These are phyloP conservation scores for Halichoerus grypus DNA, from an alignment of 2,113 vertebrate species.

Conservation along the genomic window DNA sequence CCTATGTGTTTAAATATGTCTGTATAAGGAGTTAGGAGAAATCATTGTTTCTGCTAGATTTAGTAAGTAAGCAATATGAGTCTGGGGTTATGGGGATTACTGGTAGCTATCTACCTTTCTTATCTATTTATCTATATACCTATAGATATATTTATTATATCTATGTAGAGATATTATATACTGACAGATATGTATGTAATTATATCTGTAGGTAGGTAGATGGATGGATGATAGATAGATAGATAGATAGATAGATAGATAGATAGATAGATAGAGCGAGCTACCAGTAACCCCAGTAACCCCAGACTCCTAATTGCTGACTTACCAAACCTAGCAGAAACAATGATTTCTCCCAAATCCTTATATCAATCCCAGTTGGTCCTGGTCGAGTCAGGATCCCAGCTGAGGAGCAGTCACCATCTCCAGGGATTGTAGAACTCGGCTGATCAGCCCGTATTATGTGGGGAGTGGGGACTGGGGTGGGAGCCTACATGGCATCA, in stretches of 20 bases:
- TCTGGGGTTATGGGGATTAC: not conserved
- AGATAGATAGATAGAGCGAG: too few relatives aligned
- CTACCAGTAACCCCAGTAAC: not conserved
- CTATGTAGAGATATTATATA: not conserved
- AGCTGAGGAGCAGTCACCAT: not conserved
- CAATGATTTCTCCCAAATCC: not conserved
- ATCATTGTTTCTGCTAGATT: not conserved
- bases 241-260: not conserved
- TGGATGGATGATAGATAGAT: not conserved
- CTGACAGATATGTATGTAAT: not conserved
- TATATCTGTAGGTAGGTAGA: not conserved
- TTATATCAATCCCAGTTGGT: not conserved
- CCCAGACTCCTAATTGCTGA: not conserved
- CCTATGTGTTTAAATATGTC: not conserved
- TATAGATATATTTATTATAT: not conserved
- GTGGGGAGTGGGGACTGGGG: accelerated
- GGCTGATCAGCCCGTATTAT: not conserved
- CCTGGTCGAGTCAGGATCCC: not conserved
- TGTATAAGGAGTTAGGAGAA: not conserved
- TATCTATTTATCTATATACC: not conserved
- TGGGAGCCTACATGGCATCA: not conserved
- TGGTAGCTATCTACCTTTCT: not conserved
- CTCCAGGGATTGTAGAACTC: not conserved
- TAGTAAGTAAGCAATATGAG: not conserved
- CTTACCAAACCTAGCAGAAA: not conserved